Percentiles rank a stretch among this genome's conserved stretches.
These are phyloP conservation scores for Aphaenogaster ashmeadi DNA, from an alignment of 1,140 invertebrate species.

Conservation along the genomic window DNA sequence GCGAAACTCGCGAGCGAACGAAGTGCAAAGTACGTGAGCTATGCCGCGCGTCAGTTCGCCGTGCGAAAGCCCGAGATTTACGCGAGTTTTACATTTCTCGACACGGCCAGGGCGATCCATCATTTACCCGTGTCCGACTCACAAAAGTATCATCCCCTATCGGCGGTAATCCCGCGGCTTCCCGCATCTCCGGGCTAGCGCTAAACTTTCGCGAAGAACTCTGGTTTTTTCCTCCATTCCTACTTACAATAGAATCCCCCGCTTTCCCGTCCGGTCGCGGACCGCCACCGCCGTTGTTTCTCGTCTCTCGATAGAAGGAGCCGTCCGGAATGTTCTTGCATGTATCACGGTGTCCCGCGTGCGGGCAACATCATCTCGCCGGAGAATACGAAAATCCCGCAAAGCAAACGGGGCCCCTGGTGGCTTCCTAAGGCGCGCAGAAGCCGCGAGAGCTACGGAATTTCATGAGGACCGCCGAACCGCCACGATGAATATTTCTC, in stretches of 20 bases:
- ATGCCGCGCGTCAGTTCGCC: constrained; percentile 56
- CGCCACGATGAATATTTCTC: constrained; percentile 84
- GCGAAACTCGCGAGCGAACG: constrained; percentile 44
- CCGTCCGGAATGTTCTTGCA: constrained; percentile 74
- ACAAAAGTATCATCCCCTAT: constrained; percentile 81
- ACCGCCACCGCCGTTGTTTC: not conserved
- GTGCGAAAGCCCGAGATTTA: constrained; percentile 80
- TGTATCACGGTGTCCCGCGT: constrained; percentile 73
- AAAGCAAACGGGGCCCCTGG: constrained; percentile 59
- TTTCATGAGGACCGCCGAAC: constrained; percentile 73
- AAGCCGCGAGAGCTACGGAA: constrained; percentile 64
- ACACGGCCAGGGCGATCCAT: constrained; percentile 81
- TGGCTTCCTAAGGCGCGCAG: constrained; percentile 59
- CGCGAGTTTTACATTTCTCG: constrained; percentile 82
- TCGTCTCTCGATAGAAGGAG: constrained; percentile 36
- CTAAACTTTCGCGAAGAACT: constrained; percentile 80
- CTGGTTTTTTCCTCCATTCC: constrained; percentile 42
- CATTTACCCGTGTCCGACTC: constrained; percentile 84
- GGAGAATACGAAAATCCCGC: constrained; percentile 65
- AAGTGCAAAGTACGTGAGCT: constrained; percentile 75
- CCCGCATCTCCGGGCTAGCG: constrained; percentile 70
- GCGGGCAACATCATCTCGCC: constrained; percentile 48
- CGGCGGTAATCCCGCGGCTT: constrained; percentile 79
- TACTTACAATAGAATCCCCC: constrained; percentile 4
- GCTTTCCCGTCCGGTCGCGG: constrained; percentile 31